Evolutionary conservation across 2,797 vertebrate species (phyloP), one percentile per base, ranked within the genome.

Genomic region (Somateria mollissima): DNA sequence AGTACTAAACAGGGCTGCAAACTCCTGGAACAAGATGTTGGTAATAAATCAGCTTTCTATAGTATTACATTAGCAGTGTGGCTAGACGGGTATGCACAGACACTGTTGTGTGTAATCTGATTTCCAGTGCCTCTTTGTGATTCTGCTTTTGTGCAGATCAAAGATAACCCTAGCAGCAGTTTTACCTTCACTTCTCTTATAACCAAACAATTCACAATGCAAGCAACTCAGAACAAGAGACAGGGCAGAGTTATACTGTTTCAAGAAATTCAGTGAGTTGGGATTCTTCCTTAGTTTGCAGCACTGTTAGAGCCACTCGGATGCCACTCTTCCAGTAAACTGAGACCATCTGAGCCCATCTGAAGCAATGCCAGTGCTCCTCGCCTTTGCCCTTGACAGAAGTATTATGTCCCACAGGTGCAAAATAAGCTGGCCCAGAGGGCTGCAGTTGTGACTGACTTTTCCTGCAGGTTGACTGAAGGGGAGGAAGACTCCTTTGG

Each of bases 21-120:
- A 94, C 65, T 93, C 58, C 69, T 95, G 78, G 65, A 65, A 70
- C 30, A 54, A 69, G 78, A 20, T 81, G 66, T 62, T 90, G 79
- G 82, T 95, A 92, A 96, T 86, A 92, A 89, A 96, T 87, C 84
- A 89, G 58, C 25, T 95, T 93, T 80, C 84, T 64, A 1, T 47
- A 83, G 21, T 37, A 8, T 82, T 73, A 64, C 36, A 61, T 90
- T 71, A 77, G 43, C 11, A 24, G 2, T 70, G 87, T 87, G 80
- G 58, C 82, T 65, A 62, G 72, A 32, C n/a, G 28, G 39, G 16
- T 73, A 61, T 16, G 15, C 64, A 34, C 43, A 80, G 84, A 62
- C n/a, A 36, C 27, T 56, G 24, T 28, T 91, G 22, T 77, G 77
- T 84, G 71, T 81, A 89, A 87, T 92, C 86, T 74, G 69, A 84